Evolutionary conservation across 2,888 invertebrate genomes (phyloP).

Genomic region (Tuberolachnus salignus): DNA sequence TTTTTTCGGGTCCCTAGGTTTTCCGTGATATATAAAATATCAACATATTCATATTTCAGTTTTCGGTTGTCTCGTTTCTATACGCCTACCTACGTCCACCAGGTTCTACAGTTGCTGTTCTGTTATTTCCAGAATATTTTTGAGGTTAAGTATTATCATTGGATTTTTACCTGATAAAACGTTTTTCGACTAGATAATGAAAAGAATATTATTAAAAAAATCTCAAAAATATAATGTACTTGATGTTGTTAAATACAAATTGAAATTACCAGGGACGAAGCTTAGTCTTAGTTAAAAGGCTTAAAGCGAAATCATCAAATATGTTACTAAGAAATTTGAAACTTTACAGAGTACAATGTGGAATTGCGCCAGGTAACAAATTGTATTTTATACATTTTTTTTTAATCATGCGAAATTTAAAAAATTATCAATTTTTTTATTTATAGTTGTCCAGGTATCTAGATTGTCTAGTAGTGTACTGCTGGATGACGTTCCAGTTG

Average conservation of each 20-base stretch:
- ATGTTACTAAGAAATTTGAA: slow-evolving; percentile 31
- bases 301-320: background rate
- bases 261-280: too few relatives aligned
- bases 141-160: background rate
- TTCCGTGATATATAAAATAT: too few relatives aligned
- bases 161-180: background rate
- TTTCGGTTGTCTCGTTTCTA: too few relatives aligned
- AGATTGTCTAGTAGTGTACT: slow-evolving; percentile 1
- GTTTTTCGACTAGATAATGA: background rate
- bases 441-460: background rate
- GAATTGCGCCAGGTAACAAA: background rate
- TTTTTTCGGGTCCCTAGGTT: too few relatives aligned
- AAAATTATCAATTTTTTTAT: background rate
- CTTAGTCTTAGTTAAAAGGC: too few relatives aligned
- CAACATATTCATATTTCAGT: too few relatives aligned
- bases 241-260: too few relatives aligned
- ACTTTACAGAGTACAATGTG: background rate
- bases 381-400: background rate
- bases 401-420: background rate
- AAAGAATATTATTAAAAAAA: background rate
- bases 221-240: too few relatives aligned
- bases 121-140: background rate
- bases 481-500: background rate
- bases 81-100: too few relatives aligned
- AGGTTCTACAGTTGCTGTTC: too few relatives aligned